Base-by-base conservation (phyloP, 2,888 invertebrate species). In the Autographa pulchrina region DNA sequence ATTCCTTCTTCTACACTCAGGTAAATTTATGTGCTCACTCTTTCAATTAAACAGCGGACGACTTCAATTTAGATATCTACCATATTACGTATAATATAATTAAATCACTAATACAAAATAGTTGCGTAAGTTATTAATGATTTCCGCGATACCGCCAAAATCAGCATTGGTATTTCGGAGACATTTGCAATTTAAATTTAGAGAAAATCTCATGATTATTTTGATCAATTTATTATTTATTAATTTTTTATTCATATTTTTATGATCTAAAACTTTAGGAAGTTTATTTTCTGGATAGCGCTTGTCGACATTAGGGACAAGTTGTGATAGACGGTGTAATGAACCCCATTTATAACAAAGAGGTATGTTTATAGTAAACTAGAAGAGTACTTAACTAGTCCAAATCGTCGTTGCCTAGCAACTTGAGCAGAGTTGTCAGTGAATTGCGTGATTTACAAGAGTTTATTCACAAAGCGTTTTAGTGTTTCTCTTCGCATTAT, bases 151-250 rank as follows among this genome's bases (percentile, higher is more conserved):
- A 78, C 69, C 68, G 65, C 63, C 32, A 63, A 74, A 71, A 68
- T 65, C 62, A 70, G 58, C 65, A 43, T 67, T 70, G 31, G 68
- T 58, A 75, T 62, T 61, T 64, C 70, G 41, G 59, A 66, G 43
- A 71, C 56, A 85, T 86, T 85, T 78, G 84, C 83, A 88, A 84
- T 84, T 85, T 68, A 83, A 83, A 86, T 86, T 71, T 73, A 77
- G 82, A 77, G 83, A 85, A 85, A 86, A 78, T 68, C 20, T 70
- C 38, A 59, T 62, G 61, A 62, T 80, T 72, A 70, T 59, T 66
- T 63, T 71, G 68, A 16, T 48, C 16, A 48, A 48, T 80, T 38
- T 68, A 68, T 31, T 41, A 41, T 56, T 58, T 69, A n/a, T n/a
- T n/a, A n/a, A n/a, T n/a, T n/a, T n/a, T n/a, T n/a, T n/a, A n/a